Evolutionary conservation across 2,888 invertebrate genomes (phyloP), one percentile per base, ranked within the genome.

Genomic region (Spatulosminthurus flaviceps): DNA sequence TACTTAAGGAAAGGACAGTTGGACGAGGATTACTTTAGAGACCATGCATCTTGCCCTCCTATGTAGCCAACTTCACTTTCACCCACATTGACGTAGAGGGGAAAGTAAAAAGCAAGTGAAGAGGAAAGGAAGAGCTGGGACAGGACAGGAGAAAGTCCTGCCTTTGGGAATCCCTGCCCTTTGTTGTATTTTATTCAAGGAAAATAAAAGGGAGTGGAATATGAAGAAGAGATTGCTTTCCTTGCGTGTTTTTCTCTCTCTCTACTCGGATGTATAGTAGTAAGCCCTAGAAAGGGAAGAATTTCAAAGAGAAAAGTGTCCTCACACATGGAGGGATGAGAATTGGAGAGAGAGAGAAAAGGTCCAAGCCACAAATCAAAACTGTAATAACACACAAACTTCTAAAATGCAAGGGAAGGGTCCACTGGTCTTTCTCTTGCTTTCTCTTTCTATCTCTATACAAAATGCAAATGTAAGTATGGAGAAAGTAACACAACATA

Each of bases 321-420:
- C 22, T 9, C 21, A 64, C 21, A 64, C 13, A 64, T 21, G 9
- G 9, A 21, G 64, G 64, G 16, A 60, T 5, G 22, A 4, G 34
- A 34, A 19, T 21, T 24, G 64, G 72, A 16, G 43, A 19, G 51
- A 41, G 43, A 71, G 19, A n/a, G 24, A n/a, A 69, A 41, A 28
- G 70, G 41, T 21, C 70, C 16, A 42, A 26, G 60, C 60, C 28
- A 60, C 72, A 72, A 72, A 72, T 72, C 72, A 72, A 72, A 72
- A 51, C 51, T 60, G 72, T 72, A 72, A 51, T 72, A 72, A 60
- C 51, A 72, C 51, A 51, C 69, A 16, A 19, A 43, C 42, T 26
- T 22, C 16, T 42, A 24, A n/a, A 41, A 41, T 5, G 4, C 21
- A n/a, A 72, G 13, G 16, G 19, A 21, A 28, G 16, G 51, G 51